Evolutionary conservation across 1,140 invertebrate genomes (phyloP), one percentile per base, ranked within the genome.

Genomic region (Panagrolaimus sp.): DNA sequence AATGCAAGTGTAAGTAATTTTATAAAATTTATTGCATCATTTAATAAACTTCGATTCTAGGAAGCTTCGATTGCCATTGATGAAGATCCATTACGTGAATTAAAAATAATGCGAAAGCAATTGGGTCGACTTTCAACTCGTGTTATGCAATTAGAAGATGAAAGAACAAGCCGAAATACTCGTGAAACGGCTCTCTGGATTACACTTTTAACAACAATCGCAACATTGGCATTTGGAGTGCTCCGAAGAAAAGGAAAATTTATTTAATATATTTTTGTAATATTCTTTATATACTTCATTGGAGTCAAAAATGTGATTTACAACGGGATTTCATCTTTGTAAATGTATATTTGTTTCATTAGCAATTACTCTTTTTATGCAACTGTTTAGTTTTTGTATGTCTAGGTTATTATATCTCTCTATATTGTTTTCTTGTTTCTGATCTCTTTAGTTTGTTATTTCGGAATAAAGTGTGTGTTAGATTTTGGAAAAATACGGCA

Each of bases 121-220:
- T 55, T 80, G 2, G 66, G 77, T 26, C 73, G 72, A 28, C 47
- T 74, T 21, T 74, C 68, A 1, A 76, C 68, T 15, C 68, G 76
- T 26, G 76, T 77, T 14, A 69, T 78, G 38, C 48, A 77, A 46
- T 48, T 77, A n/a, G 76, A 77, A 63, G 76, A 77, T 38, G 76
- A 77, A 44, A 73, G 63, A 8, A 58, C 71, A 38, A 63, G 71
- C 0, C 48, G 73, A 26, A 48, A 64, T 17, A 46, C 43, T 24
- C 28, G 74, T 17, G 73, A 75, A 63, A 58, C 67, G 24, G 69
- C 72, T 43, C 43, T 73, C 1, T 73, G 66, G 67, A 32, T 45
- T n/a, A 38, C 70, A 26, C n/a, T 71, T 5, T 12, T 58, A 21
- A n/a, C 21, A 26, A 26, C 52, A 2, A 58, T 58, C 52, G 52